Percentiles rank a stretch among this genome's conserved stretches.
Conservation (phyloP, 2,888 invertebrate species). For the Microchrysa polita region DNA sequence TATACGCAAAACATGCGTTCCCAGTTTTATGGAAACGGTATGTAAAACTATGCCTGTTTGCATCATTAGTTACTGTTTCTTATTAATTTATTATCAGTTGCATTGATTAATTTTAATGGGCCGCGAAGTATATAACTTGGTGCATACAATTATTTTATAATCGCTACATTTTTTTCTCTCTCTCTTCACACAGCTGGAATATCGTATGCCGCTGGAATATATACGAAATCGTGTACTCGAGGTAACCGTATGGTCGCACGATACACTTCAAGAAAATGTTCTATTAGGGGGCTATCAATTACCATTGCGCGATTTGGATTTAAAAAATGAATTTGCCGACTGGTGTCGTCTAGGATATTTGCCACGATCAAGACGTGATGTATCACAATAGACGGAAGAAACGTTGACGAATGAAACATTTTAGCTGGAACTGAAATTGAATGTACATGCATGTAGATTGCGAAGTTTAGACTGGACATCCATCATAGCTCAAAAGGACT, state of each 20-base stretch:
- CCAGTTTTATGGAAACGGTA: conserved; percentile 98
- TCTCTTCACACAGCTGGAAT: conserved; percentile 75
- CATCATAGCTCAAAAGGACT: no score
- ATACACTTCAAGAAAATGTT: conserved; percentile 92
- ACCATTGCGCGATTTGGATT: conserved; percentile 76
- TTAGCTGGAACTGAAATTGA: conserved; percentile 9
- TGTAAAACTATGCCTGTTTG: conserved; percentile 55
- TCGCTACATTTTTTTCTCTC: neutral
- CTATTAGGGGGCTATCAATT: conserved; percentile 92
- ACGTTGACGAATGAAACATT: neutral
- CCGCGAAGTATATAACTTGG: no score
- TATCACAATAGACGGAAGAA: conserved; percentile 12
- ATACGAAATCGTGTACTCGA: conserved; percentile 81
- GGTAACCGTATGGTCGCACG: conserved; percentile 95
- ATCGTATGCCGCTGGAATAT: conserved; percentile 83
- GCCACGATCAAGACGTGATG: conserved; percentile 54
- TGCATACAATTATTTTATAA: conserved; percentile 1
- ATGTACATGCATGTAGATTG: neutral
- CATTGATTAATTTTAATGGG: no score
- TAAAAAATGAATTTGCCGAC: conserved; percentile 80
- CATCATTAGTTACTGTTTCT: no score
- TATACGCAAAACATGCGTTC: conserved; percentile 90
- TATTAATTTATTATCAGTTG: no score
- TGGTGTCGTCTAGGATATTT: conserved; percentile 81
- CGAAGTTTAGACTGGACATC: no score